Percentiles rank a stretch among this genome's conserved stretches.
Conservation (phyloP, 2,113 vertebrate genomes). For the Progne subis region DNA sequence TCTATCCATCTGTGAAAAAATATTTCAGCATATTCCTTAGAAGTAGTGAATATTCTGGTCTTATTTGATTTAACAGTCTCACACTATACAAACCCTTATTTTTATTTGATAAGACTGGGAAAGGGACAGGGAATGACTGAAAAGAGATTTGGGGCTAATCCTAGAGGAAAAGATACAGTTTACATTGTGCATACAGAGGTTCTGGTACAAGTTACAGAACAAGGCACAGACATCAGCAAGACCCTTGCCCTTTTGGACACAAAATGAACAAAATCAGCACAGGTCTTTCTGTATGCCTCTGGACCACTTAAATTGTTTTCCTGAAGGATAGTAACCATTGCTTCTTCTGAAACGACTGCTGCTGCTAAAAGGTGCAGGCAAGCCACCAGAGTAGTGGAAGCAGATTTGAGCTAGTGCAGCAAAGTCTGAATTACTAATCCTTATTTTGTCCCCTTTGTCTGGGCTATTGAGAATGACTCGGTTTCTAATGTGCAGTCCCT, state of each 20-base stretch:
- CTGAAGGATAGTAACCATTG: neutral
- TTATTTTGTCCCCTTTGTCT: neutral
- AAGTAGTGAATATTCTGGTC: neutral
- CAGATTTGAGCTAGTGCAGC: neutral
- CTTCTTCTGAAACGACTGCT: neutral
- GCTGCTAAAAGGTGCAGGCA: neutral
- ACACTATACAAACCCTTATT: neutral
- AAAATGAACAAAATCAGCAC: neutral
- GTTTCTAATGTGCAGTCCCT: neutral
- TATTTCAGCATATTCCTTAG: neutral
- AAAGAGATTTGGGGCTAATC: neutral
- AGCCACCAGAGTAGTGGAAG: neutral
- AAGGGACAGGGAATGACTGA: neutral
- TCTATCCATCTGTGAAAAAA: neutral
- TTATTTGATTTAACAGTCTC: neutral
- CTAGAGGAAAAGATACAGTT: neutral
- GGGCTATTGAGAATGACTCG: neutral
- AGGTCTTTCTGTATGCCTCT: neutral
- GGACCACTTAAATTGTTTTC: neutral
- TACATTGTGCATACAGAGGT: neutral
- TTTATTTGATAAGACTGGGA: neutral
- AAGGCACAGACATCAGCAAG: neutral
- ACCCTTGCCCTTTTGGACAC: neutral
- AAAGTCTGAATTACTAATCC: neutral
- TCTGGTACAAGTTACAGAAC: neutral